Evolutionary conservation across 2,113 vertebrate genomes (phyloP).

Genomic region (Ariopsis seemanni): DNA sequence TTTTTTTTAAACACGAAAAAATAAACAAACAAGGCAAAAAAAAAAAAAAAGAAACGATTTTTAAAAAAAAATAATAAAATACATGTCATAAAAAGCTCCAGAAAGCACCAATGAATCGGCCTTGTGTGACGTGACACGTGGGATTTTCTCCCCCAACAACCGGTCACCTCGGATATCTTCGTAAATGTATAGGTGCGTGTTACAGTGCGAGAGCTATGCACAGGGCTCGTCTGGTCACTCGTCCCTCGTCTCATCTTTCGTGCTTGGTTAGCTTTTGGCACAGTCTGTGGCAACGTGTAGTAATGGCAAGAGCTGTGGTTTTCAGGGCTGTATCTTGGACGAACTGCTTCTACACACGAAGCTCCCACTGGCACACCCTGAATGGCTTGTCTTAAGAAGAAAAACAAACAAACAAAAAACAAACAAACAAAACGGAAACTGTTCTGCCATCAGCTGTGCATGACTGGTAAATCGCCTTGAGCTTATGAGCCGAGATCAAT

Average conservation of each 20-base stretch:
- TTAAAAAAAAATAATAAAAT: slow-evolving; percentile 65
- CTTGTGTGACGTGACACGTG: slow-evolving; percentile 63
- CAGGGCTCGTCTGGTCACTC: slow-evolving; percentile 56
- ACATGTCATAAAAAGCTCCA: slow-evolving; percentile 68
- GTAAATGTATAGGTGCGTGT: slow-evolving; percentile 65
- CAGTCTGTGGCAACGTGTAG: slow-evolving; percentile 31
- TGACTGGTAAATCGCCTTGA: slow-evolving; percentile 31
- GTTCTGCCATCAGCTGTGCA: slow-evolving; percentile 41
- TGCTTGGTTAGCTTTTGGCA: slow-evolving; percentile 43
- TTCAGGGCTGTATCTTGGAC: slow-evolving; percentile 21
- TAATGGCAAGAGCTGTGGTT: slow-evolving; percentile 13
- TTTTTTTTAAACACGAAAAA: not conserved
- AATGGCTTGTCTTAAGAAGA: slow-evolving; percentile 24
- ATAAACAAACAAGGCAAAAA: slow-evolving; percentile 72
- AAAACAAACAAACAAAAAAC: not conserved
- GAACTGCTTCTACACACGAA: slow-evolving; percentile 22
- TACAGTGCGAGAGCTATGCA: slow-evolving; percentile 60
- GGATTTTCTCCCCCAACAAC: slow-evolving; percentile 50
- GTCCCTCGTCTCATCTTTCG: slow-evolving; percentile 52
- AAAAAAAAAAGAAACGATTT: slow-evolving; percentile 57
- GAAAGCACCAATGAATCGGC: slow-evolving; percentile 82
- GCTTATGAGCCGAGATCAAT: slow-evolving; percentile 60
- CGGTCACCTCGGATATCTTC: slow-evolving; percentile 70
- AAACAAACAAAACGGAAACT: not conserved
- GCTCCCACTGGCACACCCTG: slow-evolving; percentile 22